These are phyloP conservation scores for Pocillopora verrucosa DNA, from an alignment of 64 coral and sea anemone species.

Conservation along the genomic window DNA sequence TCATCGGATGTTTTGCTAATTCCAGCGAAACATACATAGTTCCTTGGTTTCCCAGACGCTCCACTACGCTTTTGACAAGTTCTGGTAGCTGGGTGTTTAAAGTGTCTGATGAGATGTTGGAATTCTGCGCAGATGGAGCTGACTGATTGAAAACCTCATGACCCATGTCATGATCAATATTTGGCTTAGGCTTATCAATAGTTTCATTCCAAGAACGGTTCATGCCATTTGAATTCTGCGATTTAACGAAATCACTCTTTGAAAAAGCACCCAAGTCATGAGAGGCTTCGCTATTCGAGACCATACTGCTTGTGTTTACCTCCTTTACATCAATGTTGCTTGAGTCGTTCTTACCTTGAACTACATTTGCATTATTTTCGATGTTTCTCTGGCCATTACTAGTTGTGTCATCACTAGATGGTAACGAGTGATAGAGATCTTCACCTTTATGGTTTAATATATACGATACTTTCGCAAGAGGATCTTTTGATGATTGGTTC, in stretches of 20 bases:
- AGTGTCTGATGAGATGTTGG: not conserved
- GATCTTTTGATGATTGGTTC: not conserved
- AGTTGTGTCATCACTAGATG: too few relatives aligned
- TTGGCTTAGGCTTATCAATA: not conserved
- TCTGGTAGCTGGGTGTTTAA: constrained; percentile 16
- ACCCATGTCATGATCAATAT: not conserved
- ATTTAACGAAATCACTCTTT: not conserved
- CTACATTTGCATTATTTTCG: not conserved
- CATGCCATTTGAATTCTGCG: not conserved
- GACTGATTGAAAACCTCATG: not conserved
- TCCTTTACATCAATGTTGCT: not conserved
- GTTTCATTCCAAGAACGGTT: not conserved
- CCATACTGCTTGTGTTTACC: not conserved
- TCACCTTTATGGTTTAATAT: not conserved
- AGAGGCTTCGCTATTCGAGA: too few relatives aligned
- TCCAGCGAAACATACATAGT: constrained; percentile 11
- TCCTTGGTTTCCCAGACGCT: constrained; percentile 2
- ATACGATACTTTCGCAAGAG: constrained; percentile 23
- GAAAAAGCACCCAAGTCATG: not conserved
- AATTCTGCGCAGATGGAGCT: not conserved
- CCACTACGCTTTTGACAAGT: constrained; percentile 5
- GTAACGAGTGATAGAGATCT: not conserved
- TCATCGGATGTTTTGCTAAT: constrained; percentile 22
- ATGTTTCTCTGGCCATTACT: not conserved
- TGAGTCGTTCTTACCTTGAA: not conserved